phyloP scores from a whole-genome alignment of 2,888 invertebrate genomes.

The Acleris holmiana region DNA sequence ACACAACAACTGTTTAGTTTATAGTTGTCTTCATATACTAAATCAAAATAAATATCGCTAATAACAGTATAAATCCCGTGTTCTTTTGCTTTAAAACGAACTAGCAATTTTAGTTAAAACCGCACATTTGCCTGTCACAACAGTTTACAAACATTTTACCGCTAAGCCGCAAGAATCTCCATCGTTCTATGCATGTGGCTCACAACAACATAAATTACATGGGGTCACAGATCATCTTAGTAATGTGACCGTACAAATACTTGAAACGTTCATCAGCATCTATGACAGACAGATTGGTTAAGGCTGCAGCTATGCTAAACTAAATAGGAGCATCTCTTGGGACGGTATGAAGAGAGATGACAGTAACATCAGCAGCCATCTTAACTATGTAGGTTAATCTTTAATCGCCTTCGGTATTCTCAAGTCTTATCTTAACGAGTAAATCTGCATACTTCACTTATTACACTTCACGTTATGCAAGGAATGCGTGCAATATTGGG shows the following conservation, averaged over 20 bases:
- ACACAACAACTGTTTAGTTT: too few species aligned
- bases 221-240: conserved; percentile 12
- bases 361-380: not conserved
- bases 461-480: conserved; percentile 13
- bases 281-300: not conserved
- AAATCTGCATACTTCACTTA: conserved; percentile 3
- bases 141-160: not conserved
- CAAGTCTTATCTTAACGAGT: too few species aligned
- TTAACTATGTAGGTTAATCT: not conserved
- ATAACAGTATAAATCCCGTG: too few species aligned
- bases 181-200: conserved; percentile 4
- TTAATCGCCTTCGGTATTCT: not conserved
- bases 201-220: conserved; percentile 8
- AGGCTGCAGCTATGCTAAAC: too few species aligned
- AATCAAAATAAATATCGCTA: too few species aligned
- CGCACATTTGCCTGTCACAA: not conserved
- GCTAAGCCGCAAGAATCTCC: conserved; percentile 10
- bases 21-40: too few species aligned
- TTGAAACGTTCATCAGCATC: not conserved
- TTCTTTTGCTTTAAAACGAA: too few species aligned
- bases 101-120: too few species aligned
- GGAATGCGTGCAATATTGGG: conserved; percentile 19
- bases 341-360: too few species aligned
- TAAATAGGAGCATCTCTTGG: too few species aligned
- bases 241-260: not conserved